Evolutionary conservation across 2,797 vertebrate species (phyloP).

Genomic region (Atherinosoma microstoma): DNA sequence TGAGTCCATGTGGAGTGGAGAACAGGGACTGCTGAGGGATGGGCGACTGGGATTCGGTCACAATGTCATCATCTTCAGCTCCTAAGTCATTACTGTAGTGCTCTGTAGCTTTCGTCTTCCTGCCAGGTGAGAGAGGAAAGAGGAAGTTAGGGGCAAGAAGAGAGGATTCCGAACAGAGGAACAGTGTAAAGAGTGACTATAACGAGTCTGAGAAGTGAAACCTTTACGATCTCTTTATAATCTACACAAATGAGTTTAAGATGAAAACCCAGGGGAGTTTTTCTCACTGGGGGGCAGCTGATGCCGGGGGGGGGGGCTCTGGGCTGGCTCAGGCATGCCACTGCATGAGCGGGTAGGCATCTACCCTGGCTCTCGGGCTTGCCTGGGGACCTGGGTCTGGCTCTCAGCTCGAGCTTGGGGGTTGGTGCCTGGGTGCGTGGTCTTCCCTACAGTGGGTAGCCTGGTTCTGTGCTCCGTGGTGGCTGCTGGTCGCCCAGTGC

Average conservation of each 20-base stretch:
- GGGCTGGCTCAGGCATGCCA: too few species aligned
- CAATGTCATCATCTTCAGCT: conserved; percentile 90
- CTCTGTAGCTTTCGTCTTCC: conserved; percentile 84
- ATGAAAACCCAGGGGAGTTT: neutral
- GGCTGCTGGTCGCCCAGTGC: too few species aligned
- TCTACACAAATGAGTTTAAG: neutral
- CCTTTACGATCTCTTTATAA: too few species aligned
- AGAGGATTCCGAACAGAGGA: neutral
- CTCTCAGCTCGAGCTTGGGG: too few species aligned
- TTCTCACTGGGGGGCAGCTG: too few species aligned
- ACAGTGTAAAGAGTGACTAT: neutral
- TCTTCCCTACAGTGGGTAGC: too few species aligned
- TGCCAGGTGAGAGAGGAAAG: conserved; percentile 50
- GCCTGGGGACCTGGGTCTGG: too few species aligned
- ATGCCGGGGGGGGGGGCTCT: too few species aligned
- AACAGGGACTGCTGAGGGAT: conserved; percentile 87
- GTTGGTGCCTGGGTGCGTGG: too few species aligned
- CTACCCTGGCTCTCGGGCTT: too few species aligned
- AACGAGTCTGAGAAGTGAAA: neutral
- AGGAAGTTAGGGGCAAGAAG: neutral
- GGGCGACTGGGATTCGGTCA: conserved; percentile 80
- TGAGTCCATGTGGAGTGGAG: conserved; percentile 87
- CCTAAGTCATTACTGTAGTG: conserved; percentile 83
- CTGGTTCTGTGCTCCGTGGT: too few species aligned
- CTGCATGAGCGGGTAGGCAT: too few species aligned